A percentile compares a stretch with the other conserved stretches of the same genome.
Evolutionary conservation across 2,113 vertebrate genomes (phyloP).

Genomic region (Cyanoliseus patagonus): DNA sequence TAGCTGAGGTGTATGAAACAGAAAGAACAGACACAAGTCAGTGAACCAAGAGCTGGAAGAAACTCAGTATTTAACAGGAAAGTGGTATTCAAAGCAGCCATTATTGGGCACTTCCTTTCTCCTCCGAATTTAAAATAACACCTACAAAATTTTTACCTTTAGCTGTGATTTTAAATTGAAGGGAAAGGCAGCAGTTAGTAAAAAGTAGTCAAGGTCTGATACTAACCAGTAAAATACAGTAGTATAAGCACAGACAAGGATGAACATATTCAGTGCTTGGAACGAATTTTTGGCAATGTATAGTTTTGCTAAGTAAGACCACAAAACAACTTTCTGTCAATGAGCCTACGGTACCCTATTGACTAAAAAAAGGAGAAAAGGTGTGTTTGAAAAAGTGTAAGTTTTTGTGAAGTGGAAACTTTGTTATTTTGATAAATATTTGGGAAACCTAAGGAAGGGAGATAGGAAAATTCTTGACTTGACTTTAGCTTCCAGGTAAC

Average conservation of each 20-base stretch:
- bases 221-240: neutral
- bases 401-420: neutral
- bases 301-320: neutral
- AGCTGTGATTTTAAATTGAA: neutral
- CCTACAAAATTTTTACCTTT: neutral
- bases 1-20: neutral
- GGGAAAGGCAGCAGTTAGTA: neutral
- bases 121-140: neutral
- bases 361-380: neutral
- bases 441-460: neutral
- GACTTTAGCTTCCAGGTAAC: neutral
- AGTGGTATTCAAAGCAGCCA: neutral
- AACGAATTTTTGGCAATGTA: neutral
- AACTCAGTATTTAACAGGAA: neutral
- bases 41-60: neutral
- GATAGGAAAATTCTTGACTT: neutral
- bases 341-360: neutral
- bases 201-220: neutral
- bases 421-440: neutral
- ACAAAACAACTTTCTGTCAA: accelerated
- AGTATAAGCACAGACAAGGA: neutral
- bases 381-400: neutral
- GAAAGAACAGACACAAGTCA: neutral
- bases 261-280: neutral
- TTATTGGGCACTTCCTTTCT: neutral